Base-by-base conservation (phyloP, 1,140 invertebrate genomes). In the Alviniconcha marisindica region DNA sequence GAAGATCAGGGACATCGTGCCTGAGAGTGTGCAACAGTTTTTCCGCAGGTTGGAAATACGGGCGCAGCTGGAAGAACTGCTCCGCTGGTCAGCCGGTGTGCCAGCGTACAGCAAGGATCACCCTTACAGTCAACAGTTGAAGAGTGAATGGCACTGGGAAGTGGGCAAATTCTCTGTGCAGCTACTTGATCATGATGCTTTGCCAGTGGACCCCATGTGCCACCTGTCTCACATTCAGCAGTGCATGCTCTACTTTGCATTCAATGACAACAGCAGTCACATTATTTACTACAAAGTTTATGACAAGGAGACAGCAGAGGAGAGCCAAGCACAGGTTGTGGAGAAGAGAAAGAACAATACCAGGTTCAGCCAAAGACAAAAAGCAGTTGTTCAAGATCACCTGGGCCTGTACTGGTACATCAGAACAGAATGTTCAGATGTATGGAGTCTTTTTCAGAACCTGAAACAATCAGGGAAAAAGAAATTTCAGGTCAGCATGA, bases 201-300 rank as follows among this genome's bases (percentile, higher is more conserved):
- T 82, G 77, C n/a, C 51, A 15, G 28, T 56, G 36, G 5, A 21
- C 73, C 28, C 42, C 21, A n/a, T 1, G 4, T 3, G 40, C 44
- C 28, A 60, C 36, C 71, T 86, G 18, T 81, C 81, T 42, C 42
- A 89, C 2, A 66, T 82, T 81, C 51, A 84, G 77, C 85, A 90
- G 56, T 92, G 88, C 79, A 92, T 90, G 91, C 77, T 93, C 40
- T 92, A 93, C 87, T 86, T 93, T 4, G 24, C 66, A 24, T 88
- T 88, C 85, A 74, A 88, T n/a, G 74, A 40, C 12, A 51, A 73
- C 33, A 83, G 86, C 42, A 73, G 84, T 38, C 91, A 88, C 84
- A 89, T 93, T 73, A 42, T 94, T 24, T 93, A 93, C 81, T 91
- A 91, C 87, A 92, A 93, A 85, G 85, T 87, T 63, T 71, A 85